Evolutionary conservation across 92 coral and sea anemone species (phyloP), one percentile per base, ranked within the genome.

Genomic region (Blastomussa wellsi): DNA sequence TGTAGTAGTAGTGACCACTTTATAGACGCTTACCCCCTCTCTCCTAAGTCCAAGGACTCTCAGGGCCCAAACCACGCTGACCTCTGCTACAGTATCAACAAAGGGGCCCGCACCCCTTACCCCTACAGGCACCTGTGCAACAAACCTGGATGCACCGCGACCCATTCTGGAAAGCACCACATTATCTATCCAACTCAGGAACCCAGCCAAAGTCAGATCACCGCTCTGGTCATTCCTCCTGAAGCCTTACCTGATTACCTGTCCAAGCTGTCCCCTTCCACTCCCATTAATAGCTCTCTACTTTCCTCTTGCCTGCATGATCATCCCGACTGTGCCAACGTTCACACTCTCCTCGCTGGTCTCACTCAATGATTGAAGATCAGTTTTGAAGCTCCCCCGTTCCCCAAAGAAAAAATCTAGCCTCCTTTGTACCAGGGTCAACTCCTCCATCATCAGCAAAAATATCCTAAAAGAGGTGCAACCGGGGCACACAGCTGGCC

Each of bases 391-490:
- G 53, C 53, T 20, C 77, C 51, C 14, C 31, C 53, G 31, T 29
- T 36, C 28, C n/a, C 77, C 32, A 38, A 42, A n/a, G 51, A n/a
- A 38, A 17, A 39, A 38, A 16, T n/a, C 51, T n/a, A 41, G 42
- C 33, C 33, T 73, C 6, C 78, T n/a, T 14, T 41, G 7, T 22
- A 57, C 59, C 16, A 41, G 17, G 16, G 35, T 1, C 6, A 52
- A 77, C 29, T 69, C 81, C 6, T 32, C 67, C 11, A 20, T 78
- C 24, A 59, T 78, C 5, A 41, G 32, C 69, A 59, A 55, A 32
- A 78, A 59, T 41, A 55, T 78, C 19, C 49, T 36, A 17, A 78
- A 78, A 57, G 81, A 78, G 52, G 70, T 78, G 5, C 7, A 42
- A 6, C 31, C 35, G 35, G 71, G 81, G 20, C 81, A 36, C 49